Evolutionary conservation across 2,888 invertebrate genomes (phyloP), one percentile per base, ranked within the genome.

Genomic region (Andrena hattorfiana): DNA sequence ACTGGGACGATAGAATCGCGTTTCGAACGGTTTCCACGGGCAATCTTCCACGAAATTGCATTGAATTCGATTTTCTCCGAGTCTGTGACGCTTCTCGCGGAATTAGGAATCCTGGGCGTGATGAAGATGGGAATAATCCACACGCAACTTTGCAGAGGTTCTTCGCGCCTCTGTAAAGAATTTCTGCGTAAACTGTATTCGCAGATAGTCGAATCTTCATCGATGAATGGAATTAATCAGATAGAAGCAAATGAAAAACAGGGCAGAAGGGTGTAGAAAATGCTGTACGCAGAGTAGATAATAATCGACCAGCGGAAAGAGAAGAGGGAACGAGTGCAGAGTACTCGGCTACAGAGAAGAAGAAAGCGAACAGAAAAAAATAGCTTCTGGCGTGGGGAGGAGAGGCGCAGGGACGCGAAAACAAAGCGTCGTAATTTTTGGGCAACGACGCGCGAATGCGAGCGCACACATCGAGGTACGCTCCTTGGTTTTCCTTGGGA

Each of bases 351-450:
- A 28, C 51, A 30, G 28, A 32, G 4, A 13, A 49, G 16, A 54
- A 60, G 48, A n/a, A 54, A 26, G 10, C n/a, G 23, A 7, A 2
- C 13, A 7, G 64, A 2, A 35, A 26, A 30, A 20, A 51, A 62
- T 16, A 23, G 69, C 49, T 28, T 30, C 35, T 63, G 56, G 56
- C 32, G 66, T 23, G 42, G 20, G 10, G 26, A 51, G 49, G 30
- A 16, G 62, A 66, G 35, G 66, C 69, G 70, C 67, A 48, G 79
- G 74, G 64, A 64, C 78, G 48, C 71, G 48, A 42, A 77, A 56
- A 78, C 80, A 81, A 81, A 81, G 80, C 79, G 60, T 78, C 79
- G 80, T 81, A 81, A 81, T 81, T 81, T 81, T 81, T 72, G 23
- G 67, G 62, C 56, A 62, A 68, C 66, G 54, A 63, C 70, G 20